phyloP scores from a whole-genome alignment of 2,113 vertebrate species.

The Rhizomys pruinosus region DNA sequence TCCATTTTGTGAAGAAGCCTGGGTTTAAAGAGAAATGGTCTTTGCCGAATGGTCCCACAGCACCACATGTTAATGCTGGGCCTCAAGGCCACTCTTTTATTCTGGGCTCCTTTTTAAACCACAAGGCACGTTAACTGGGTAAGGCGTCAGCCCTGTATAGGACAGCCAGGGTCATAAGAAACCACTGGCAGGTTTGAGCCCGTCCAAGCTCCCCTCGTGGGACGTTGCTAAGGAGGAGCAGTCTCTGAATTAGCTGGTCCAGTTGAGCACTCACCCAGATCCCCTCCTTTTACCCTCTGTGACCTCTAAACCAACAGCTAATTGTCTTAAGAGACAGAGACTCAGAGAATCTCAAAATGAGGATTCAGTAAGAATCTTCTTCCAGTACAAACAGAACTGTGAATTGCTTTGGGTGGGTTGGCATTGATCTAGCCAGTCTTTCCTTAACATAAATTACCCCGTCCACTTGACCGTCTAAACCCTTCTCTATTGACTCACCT shows the following conservation, averaged over 20 bases:
- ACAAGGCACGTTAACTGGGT: background rate
- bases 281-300: background rate
- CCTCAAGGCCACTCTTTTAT: background rate
- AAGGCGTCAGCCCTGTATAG: background rate
- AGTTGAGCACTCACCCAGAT: background rate
- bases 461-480: background rate
- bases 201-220: background rate
- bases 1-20: background rate
- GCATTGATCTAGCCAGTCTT: background rate
- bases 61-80: background rate
- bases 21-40: background rate
- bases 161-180: background rate
- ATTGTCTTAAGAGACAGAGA: background rate
- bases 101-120: background rate
- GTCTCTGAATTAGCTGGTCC: background rate
- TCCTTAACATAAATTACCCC: background rate
- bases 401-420: background rate
- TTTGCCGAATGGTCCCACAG: background rate
- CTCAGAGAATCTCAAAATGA: background rate
- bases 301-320: background rate
- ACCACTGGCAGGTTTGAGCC: background rate
- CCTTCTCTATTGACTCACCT: background rate
- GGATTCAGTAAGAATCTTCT: background rate
- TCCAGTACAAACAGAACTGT: background rate
- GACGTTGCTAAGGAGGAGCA: background rate